Base-by-base conservation (phyloP, 2,113 vertebrate species). In the Chunga burmeisteri region DNA sequence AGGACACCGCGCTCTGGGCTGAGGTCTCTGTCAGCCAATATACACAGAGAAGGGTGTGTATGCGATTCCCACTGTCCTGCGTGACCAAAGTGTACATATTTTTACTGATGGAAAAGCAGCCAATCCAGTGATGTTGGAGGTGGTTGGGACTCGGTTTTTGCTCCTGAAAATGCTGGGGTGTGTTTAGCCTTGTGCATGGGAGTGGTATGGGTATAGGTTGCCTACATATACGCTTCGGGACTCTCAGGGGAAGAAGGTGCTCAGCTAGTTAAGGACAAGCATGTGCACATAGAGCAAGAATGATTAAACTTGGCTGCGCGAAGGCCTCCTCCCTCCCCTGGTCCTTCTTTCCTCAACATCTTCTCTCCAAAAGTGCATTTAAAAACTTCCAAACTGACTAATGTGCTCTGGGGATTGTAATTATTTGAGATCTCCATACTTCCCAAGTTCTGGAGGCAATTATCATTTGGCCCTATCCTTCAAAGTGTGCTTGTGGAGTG, bases 391-490 rank as follows among this genome's bases (percentile, higher is more conserved):
- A 94, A 95, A 88, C 84, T 81, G 74, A 95, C 73, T 94, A 86
- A 90, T 4, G 16, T 91, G 80, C 95, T 92, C 90, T 91, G 80
- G 84, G 78, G 93, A 91, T 42, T 94, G 53, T 95, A 94, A 91
- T 95, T 91, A 77, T 96, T 95, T 94, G 94, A 96, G 59, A 71
- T 90, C 66, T 81, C 78, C 67, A 26, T 92, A 63, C 73, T 96
- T 95, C 91, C 92, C 83, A 74, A 81, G 74, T 86, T 93, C 93
- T 97, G 91, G 95, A 96, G 93, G 83, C 87, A 96, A 97, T 97
- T 97, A 96, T 94, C 52, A 73, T 96, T 97, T 97, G 96, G 95
- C 97, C 56, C 90, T 84, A 86, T 79, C 83, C 87, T 91, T 95
- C 74, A 92, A 91, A 96, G 87, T 70, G 30, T 92, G 77, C 94